Conservation (phyloP, 2,888 invertebrate species). For the Acleris holmiana region DNA sequence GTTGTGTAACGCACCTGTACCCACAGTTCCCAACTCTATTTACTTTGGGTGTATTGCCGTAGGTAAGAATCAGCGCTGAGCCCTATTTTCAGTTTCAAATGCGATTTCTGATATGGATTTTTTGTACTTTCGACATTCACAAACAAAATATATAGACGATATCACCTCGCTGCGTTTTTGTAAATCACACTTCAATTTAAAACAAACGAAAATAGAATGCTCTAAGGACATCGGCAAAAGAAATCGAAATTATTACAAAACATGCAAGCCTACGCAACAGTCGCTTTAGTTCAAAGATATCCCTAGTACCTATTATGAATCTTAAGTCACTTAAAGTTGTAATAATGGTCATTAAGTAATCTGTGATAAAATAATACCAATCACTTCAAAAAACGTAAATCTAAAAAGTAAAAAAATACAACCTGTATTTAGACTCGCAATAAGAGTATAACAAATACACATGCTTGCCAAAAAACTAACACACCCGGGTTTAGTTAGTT, state of each 20-base stretch:
- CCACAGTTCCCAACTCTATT: slow-evolving; percentile 16
- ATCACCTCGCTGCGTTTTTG: not conserved
- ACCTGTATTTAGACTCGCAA: too few species aligned
- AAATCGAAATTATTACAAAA: too few species aligned
- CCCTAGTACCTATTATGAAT: too few species aligned
- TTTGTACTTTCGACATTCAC: slow-evolving; percentile 15
- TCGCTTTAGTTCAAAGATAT: too few species aligned
- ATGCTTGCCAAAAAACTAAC: slow-evolving; percentile 5
- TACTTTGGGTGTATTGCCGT: slow-evolving; percentile 33
- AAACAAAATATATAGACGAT: not conserved
- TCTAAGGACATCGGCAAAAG: too few species aligned
- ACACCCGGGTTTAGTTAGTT: slow-evolving; percentile 12
- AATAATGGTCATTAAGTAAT: too few species aligned
- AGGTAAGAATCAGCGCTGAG: slow-evolving; percentile 30
- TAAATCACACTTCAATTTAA: not conserved
- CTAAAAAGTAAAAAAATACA: too few species aligned
- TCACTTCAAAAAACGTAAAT: too few species aligned
- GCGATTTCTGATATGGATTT: slow-evolving; percentile 29
- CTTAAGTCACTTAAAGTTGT: too few species aligned
- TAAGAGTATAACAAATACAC: not conserved
- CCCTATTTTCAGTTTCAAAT: slow-evolving; percentile 26
- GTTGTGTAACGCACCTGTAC: slow-evolving; percentile 8
- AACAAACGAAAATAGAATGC: too few species aligned
- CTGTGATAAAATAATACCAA: too few species aligned
- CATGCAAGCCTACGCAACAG: too few species aligned